A percentile compares a stretch with the other conserved stretches of the same genome.
Evolutionary conservation across 2,888 invertebrate species (phyloP).

Genomic region (Mythimna lalbum): DNA sequence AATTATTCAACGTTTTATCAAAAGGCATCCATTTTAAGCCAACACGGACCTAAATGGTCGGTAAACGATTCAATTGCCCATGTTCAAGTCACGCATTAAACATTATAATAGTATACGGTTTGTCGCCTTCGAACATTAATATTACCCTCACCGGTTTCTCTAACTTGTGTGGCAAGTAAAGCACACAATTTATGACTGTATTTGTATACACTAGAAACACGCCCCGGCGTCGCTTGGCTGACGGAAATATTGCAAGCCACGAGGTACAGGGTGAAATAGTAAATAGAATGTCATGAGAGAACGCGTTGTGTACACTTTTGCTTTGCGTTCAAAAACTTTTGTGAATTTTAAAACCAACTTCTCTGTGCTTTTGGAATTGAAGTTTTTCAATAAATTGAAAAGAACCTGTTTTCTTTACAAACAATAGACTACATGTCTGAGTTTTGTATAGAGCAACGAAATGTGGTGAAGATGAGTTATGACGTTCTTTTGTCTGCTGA

Average conservation of each 20-base stretch:
- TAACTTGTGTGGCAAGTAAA: constrained; percentile 48
- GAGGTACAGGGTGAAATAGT: constrained; percentile 30
- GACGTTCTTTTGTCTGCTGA: background rate
- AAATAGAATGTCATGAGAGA: constrained; percentile 36
- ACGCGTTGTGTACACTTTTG: constrained; percentile 3
- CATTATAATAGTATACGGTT: constrained; percentile 51
- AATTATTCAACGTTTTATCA: constrained; percentile 15
- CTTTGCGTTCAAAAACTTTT: constrained; percentile 33
- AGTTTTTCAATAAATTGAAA: constrained; percentile 44
- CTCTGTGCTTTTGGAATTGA: constrained; percentile 15
- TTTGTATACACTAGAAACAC: constrained; percentile 49
- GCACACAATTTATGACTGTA: constrained; percentile 52
- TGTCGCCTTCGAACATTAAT: constrained; percentile 51
- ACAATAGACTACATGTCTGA: constrained; percentile 2
- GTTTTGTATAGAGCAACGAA: constrained; percentile 6
- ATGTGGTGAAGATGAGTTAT: constrained; percentile 12
- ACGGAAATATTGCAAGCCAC: constrained; percentile 46
- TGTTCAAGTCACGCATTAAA: constrained; percentile 41
- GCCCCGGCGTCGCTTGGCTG: constrained; percentile 35
- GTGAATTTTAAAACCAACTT: constrained; percentile 31
- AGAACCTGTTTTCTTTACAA: constrained; percentile 18
- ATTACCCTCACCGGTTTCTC: constrained; percentile 38
- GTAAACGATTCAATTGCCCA: constrained; percentile 38
- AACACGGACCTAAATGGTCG: constrained; percentile 25
- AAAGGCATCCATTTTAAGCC: constrained; percentile 21